phyloP scores from a whole-genome alignment of 2,113 vertebrate genomes.

The Struthidea cinerea region DNA sequence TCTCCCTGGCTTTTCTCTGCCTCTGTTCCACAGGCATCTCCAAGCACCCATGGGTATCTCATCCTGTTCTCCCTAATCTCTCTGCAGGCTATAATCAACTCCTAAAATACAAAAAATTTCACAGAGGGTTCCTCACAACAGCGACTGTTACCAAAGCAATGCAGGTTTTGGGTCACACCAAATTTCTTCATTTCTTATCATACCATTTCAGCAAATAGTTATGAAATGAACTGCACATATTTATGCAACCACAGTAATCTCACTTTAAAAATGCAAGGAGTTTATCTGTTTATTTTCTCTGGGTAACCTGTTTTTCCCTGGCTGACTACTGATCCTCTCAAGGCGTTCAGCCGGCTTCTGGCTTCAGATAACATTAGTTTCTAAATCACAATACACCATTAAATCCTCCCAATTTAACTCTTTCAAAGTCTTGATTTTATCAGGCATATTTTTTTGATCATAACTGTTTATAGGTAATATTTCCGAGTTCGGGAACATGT shows the following conservation, averaged over 20 bases:
- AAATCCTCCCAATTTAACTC: background rate
- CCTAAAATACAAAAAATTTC: background rate
- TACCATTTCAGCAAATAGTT: background rate
- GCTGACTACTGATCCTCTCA: background rate
- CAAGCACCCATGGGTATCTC: background rate
- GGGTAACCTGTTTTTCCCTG: background rate
- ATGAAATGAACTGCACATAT: background rate
- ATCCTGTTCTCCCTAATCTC: background rate
- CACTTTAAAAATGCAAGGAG: background rate
- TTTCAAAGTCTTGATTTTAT: background rate
- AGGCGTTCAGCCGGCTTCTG: background rate
- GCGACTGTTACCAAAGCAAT: background rate
- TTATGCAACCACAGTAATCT: background rate
- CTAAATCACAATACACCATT: background rate
- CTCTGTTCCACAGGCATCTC: background rate
- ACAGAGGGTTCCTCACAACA: background rate
- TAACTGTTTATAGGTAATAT: background rate
- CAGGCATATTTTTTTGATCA: background rate
- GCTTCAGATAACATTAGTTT: background rate
- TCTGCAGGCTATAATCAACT: background rate
- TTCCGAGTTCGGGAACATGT: background rate
- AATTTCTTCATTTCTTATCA: background rate
- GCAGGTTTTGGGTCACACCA: background rate
- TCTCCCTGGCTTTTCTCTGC: background rate
- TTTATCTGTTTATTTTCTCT: background rate